Percentiles rank a stretch among this genome's conserved stretches.
These are phyloP conservation scores for Encarsia formosa DNA, from an alignment of 2,888 invertebrate genomes.

Conservation along the genomic window DNA sequence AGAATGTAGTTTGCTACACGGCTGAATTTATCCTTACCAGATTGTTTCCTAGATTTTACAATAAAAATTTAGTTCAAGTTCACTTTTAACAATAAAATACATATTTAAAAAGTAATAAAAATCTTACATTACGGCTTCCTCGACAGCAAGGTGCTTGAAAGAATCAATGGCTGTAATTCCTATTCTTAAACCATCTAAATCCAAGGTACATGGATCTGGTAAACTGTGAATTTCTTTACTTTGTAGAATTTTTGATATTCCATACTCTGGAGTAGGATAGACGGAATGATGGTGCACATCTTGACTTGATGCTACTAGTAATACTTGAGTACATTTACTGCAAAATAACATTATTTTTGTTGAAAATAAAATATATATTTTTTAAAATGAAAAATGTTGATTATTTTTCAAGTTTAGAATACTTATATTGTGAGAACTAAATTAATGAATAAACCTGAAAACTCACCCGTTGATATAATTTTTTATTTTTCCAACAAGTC, in stretches of 20 bases:
- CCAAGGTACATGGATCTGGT: constrained; percentile 78
- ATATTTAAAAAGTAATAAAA: background rate
- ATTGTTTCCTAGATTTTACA: constrained; percentile 47
- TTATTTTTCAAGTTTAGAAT: background rate
- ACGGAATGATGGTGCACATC: constrained; percentile 77
- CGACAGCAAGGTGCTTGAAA: constrained; percentile 75
- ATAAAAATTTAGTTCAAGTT: background rate
- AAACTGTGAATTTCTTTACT: constrained; percentile 64
- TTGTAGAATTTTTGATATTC: constrained; percentile 51
- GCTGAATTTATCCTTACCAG: constrained; percentile 64
- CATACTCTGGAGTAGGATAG: constrained; percentile 79
- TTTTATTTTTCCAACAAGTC: constrained; percentile 64
- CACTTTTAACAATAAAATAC: no score
- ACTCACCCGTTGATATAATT: constrained; percentile 35
- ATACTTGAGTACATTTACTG: constrained; percentile 65
- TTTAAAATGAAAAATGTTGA: background rate
- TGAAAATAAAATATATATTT: background rate
- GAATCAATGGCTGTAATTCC: constrained; percentile 80
- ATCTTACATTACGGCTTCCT: constrained; percentile 71
- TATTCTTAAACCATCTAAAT: constrained; percentile 71
- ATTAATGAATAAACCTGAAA: background rate
- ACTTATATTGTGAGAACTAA: background rate
- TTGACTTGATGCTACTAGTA: constrained; percentile 70
- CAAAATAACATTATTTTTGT: constrained; percentile 33
- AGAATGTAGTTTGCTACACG: constrained; percentile 72